A percentile compares a stretch with the other conserved stretches of the same genome.
Evolutionary conservation across 2,113 vertebrate species (phyloP).

Genomic region (Gobius niger): DNA sequence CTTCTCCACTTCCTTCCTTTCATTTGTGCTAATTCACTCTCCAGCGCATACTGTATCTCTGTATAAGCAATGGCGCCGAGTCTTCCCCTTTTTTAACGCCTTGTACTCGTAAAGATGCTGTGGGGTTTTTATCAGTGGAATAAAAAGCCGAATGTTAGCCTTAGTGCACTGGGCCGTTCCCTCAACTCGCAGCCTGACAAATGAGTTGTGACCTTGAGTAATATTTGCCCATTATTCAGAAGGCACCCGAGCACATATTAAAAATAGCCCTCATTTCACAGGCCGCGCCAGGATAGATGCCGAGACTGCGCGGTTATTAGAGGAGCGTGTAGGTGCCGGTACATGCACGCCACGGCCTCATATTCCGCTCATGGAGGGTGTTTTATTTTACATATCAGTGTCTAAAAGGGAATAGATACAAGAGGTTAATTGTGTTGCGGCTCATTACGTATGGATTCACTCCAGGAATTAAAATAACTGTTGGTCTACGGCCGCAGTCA

Average conservation of each 20-base stretch:
- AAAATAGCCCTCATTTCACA: slow-evolving; percentile 78
- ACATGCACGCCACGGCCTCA: slow-evolving; percentile 10
- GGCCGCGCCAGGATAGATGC: slow-evolving; percentile 25
- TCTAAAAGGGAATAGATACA: slow-evolving; percentile 1
- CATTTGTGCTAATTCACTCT: slow-evolving; percentile 30
- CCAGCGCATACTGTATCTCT: slow-evolving; percentile 28
- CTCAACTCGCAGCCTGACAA: slow-evolving; percentile 77
- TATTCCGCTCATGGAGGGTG: slow-evolving; percentile 5
- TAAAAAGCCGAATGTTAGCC: slow-evolving; percentile 68
- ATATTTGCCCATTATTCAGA: slow-evolving; percentile 77
- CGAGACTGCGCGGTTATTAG: slow-evolving; percentile 24
- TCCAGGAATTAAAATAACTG: slow-evolving; percentile 12
- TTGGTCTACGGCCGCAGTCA: background rate
- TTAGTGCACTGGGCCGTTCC: slow-evolving; percentile 60
- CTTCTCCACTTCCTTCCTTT: slow-evolving; percentile 26
- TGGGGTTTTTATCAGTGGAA: slow-evolving; percentile 66
- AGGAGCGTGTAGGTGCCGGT: slow-evolving; percentile 60
- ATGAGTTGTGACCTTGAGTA: slow-evolving; percentile 80
- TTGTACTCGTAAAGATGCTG: slow-evolving; percentile 61
- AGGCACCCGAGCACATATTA: slow-evolving; percentile 76
- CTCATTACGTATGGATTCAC: slow-evolving; percentile 9
- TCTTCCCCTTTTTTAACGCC: slow-evolving; percentile 62
- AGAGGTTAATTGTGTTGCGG: slow-evolving; percentile 6
- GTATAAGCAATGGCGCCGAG: slow-evolving; percentile 49
- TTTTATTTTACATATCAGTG: slow-evolving; percentile 10